Conservation (phyloP, 2,113 vertebrate genomes). For the Vulpes ferrilata region DNA sequence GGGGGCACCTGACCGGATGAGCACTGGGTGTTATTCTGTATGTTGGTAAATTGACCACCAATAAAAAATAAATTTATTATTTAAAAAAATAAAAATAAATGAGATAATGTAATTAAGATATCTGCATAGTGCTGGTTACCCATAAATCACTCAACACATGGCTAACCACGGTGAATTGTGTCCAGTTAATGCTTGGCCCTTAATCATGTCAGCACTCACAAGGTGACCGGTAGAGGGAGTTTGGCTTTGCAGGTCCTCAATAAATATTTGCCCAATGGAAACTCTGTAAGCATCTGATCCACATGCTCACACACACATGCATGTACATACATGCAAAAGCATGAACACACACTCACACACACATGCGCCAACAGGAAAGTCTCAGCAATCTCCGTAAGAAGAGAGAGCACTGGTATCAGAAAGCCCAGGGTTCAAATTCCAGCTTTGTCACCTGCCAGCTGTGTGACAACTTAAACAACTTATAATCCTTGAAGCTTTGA, state of each 20-base stretch:
- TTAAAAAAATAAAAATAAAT: not conserved
- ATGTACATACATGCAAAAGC: not conserved
- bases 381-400: not conserved
- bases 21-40: too few species aligned
- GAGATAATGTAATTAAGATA: not conserved
- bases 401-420: not conserved
- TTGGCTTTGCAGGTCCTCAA: not conserved
- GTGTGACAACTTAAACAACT: not conserved
- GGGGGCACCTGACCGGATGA: too few species aligned
- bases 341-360: not conserved
- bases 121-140: not conserved
- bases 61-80: too few species aligned
- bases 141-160: too few species aligned
- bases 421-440: not conserved
- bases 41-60: too few species aligned
- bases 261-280: not conserved
- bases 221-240: not conserved
- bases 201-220: not conserved
- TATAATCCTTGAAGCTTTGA: not conserved
- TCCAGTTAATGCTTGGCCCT: not conserved
- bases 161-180: not conserved
- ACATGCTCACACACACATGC: not conserved
- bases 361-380: not conserved
- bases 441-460: not conserved
- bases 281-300: not conserved